Base-by-base conservation (phyloP, 1,140 invertebrate species). In the Aethina tumida region DNA sequence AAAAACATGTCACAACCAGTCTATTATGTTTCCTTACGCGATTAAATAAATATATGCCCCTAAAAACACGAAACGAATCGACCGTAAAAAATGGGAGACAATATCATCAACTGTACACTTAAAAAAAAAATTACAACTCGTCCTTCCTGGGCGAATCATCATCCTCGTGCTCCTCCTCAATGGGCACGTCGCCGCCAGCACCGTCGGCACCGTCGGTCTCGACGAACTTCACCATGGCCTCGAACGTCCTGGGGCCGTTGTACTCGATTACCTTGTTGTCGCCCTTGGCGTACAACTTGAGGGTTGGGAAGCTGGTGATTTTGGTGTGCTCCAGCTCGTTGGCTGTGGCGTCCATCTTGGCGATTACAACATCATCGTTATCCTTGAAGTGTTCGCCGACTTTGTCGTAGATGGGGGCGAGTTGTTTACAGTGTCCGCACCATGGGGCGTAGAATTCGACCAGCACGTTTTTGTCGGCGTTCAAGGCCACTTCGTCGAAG, bases 381-480 rank as follows among this genome's bases (percentile, higher is more conserved):
- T 89, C 82, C 59, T 85, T 81, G 66, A 79, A 97, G 65, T 95
- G 87, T 41, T 59, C 55, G 51, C 89, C 84, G 38, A 74, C 84
- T 58, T 75, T 73, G 46, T 98, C 93, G 66, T 93, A 99, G 64
- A 97, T 97, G 16, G 96, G 96, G 45, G 73, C 86, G 48, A 98
- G 69, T 62, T 97, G 86, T 64, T 97, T 96, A 74, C 95, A 98
- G 62, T 99, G 94, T 41, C 89, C 83, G 61, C 86, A 90, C 95
- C 95, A 99, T 40, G 94, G 92, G 21, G 93, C 93, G 67, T 97
- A 99, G 70, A 99, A 99, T 72, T 99, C 94, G 48, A 99, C 94
- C 41, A 99, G 74, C 24, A 99, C 96, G 58, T 88, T 79, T 69
- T 98, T 99, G 22, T 64, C 71, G 51, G 78, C 79, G 62, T 99